Percentiles rank a stretch among this genome's conserved stretches.
phyloP scores from a whole-genome alignment of 2,113 vertebrate species.

The Pteropus alecto region DNA sequence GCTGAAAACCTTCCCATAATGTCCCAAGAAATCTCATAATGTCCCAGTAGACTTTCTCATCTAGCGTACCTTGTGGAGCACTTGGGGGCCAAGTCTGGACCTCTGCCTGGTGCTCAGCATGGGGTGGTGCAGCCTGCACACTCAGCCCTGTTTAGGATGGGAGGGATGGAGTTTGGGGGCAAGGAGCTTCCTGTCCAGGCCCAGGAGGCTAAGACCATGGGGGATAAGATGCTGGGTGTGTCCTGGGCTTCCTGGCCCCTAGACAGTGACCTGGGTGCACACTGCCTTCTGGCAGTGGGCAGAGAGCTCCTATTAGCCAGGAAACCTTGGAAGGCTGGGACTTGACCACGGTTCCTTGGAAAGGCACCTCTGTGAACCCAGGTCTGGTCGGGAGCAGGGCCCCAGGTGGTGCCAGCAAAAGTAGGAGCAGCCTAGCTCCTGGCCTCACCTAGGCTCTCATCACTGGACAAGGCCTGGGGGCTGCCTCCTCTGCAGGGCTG shows the following conservation, averaged over 20 bases:
- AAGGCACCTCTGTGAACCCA: neutral
- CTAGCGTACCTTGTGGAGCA: accelerated
- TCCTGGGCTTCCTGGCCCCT: neutral
- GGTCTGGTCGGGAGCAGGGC: neutral
- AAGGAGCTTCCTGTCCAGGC: neutral
- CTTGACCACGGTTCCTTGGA: neutral
- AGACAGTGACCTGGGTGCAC: neutral
- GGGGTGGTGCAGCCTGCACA: neutral
- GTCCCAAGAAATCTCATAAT: too few species aligned
- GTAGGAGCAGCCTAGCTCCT: neutral
- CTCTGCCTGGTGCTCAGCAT: neutral
- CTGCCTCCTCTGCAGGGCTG: neutral
- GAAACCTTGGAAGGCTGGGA: neutral
- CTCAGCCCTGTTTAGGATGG: neutral
- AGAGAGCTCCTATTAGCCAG: neutral
- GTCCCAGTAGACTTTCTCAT: neutral
- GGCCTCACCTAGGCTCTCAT: neutral
- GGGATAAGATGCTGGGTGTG: neutral
- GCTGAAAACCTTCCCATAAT: neutral
- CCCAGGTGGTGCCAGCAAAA: accelerated
- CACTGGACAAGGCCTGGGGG: neutral
- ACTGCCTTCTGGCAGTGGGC: neutral
- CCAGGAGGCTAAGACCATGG: neutral
- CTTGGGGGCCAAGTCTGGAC: neutral
- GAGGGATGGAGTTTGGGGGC: neutral